These are phyloP conservation scores for Motacilla tschutschensis DNA, from an alignment of 2,113 vertebrate species.

Conservation along the genomic window DNA sequence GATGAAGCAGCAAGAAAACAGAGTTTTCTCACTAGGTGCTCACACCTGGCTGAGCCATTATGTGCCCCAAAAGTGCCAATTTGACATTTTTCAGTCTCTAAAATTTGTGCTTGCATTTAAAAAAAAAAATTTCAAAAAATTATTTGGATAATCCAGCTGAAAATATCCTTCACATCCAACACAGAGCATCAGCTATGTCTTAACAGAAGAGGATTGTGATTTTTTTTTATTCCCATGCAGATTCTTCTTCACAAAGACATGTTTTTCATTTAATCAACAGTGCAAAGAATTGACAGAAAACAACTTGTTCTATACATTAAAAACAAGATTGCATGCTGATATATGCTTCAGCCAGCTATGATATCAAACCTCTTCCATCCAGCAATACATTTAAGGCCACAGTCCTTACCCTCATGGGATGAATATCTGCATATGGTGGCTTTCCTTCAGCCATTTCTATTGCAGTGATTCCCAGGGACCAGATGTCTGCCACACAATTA, in stretches of 20 bases:
- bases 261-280: neutral
- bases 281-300: neutral
- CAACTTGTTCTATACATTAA: neutral
- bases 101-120: neutral
- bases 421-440: constrained; percentile 93
- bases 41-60: neutral
- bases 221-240: neutral
- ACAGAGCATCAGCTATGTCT: neutral
- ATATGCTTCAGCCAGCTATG: neutral
- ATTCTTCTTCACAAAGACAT: neutral
- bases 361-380: neutral
- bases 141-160: neutral
- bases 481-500: constrained; percentile 94
- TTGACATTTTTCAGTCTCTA: neutral
- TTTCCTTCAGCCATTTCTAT: constrained; percentile 97
- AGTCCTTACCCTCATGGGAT: constrained; percentile 90
- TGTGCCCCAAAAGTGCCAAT: neutral
- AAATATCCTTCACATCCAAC: neutral
- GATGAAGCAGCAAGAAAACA: neutral
- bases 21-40: neutral
- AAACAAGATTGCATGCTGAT: neutral
- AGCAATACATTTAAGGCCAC: neutral
- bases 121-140: neutral
- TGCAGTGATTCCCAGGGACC: constrained; percentile 93
- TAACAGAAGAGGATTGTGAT: neutral